Evolutionary conservation across 1,140 invertebrate species (phyloP).

Genomic region (Zelostemma sp.): DNA sequence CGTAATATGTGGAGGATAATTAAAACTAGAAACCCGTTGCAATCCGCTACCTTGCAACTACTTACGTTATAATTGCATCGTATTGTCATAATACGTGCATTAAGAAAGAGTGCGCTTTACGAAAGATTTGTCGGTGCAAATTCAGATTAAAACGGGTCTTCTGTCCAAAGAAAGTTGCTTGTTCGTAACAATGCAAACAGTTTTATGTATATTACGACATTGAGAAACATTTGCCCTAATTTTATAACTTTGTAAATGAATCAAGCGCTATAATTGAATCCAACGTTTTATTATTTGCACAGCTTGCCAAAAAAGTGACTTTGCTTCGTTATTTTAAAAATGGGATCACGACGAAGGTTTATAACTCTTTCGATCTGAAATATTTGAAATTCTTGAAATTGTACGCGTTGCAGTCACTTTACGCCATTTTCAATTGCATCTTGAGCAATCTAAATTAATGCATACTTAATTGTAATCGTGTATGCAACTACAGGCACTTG

Average conservation of each 20-base stretch:
- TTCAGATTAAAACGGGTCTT: slow-evolving; percentile 33
- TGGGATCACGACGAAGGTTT: too few species aligned
- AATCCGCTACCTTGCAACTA: slow-evolving; percentile 24
- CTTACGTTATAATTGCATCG: slow-evolving; percentile 30
- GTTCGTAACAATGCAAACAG: slow-evolving; percentile 23
- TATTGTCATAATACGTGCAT: slow-evolving; percentile 31
- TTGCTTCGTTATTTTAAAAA: too few species aligned
- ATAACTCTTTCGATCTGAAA: too few species aligned
- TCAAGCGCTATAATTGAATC: background rate
- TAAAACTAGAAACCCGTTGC: slow-evolving; percentile 15
- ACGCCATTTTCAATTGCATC: too few species aligned
- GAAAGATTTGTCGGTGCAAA: slow-evolving; percentile 35
- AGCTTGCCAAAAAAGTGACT: too few species aligned
- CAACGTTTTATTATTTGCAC: too few species aligned
- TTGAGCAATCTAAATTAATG: too few species aligned
- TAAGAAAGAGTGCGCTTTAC: slow-evolving; percentile 39
- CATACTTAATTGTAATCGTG: too few species aligned
- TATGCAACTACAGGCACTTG: too few species aligned
- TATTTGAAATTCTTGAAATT: too few species aligned
- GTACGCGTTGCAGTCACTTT: too few species aligned
- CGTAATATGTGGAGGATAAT: slow-evolving; percentile 24
- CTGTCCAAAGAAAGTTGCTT: slow-evolving; percentile 31
- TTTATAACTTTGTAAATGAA: background rate
- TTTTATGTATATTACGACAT: background rate
- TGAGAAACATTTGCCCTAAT: background rate